Evolutionary conservation across 2,113 vertebrate genomes (phyloP).

Genomic region (Chlorodrepanis virens): DNA sequence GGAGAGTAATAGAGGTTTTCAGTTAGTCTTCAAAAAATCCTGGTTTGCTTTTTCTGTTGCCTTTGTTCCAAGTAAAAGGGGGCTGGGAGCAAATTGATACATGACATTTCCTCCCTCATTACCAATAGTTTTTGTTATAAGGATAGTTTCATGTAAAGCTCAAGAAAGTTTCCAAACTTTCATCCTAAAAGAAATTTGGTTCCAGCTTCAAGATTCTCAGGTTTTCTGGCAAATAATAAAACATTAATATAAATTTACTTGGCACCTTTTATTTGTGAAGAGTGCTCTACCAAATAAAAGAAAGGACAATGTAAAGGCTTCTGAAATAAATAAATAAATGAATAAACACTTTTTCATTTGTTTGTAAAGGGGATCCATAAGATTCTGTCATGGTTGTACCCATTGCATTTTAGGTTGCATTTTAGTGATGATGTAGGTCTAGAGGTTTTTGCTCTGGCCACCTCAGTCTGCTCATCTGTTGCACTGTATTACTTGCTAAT

Average conservation of each 20-base stretch:
- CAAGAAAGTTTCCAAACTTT: neutral
- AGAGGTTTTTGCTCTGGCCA: neutral
- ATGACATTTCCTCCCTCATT: neutral
- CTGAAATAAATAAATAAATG: neutral
- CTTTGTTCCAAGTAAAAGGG: neutral
- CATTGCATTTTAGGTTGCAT: neutral
- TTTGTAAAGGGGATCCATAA: neutral
- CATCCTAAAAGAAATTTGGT: neutral
- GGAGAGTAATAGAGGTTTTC: neutral
- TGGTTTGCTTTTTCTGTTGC: neutral
- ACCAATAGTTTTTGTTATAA: neutral
- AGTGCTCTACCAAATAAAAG: neutral
- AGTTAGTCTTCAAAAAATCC: neutral
- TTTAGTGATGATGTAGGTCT: neutral
- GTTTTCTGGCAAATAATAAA: neutral
- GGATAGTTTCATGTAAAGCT: neutral
- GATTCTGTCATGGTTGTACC: neutral
- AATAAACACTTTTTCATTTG: neutral
- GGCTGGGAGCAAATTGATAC: neutral
- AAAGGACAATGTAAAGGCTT: neutral
- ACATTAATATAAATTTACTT: neutral
- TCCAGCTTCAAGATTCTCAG: neutral
- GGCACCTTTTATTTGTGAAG: neutral
- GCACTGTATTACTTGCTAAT: rapidly evolving
- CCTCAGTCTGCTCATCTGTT: neutral